Evolutionary conservation across 2,113 vertebrate genomes (phyloP), one percentile per base, ranked within the genome.

Genomic region (Lethenteron camtschaticum): DNA sequence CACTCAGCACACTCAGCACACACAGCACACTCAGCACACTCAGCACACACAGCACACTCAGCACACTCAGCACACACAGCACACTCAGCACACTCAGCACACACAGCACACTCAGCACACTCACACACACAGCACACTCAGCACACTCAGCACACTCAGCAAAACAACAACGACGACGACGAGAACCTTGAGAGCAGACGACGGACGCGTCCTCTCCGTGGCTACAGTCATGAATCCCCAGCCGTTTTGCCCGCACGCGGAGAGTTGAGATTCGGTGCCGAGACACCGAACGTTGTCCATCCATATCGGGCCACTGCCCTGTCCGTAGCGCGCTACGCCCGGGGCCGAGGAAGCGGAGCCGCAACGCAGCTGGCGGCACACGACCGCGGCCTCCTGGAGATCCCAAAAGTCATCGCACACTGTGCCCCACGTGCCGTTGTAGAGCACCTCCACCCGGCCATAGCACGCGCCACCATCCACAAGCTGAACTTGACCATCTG

Each of bases 401-500:
- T 75, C 78, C 79, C 81, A 82, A 59, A 1, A 0, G 11, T 78
- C 75, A 0, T 79, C 75, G 1, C 79, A 82, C 16, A 81, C 72
- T 0, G 76, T 80, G 3, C 80, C 79, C 18, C 3, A 72, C 16
- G 2, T 16, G 3, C 75, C 73, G 0, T 60, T 8, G 70, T 71
- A 12, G 9, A 71, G 73, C 20, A 80, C 69, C 12, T 82, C 78
- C 1, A 79, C 70, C 0, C 69, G 71, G 10, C 76, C 72, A 0
- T 72, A 77, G 63, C 63, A 24, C 8, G 1, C 68, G 0, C 2
- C 57, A 57, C 71, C 14, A 10, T 71, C 72, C 1, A 16, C 24
- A 71, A 75, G 76, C 70, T 13, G 60, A 1, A 85, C 58, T 7
- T n/a, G 10, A 10, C 9, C n/a, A n/a, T 66, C 63, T 66, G 63